A percentile compares a stretch with the other conserved stretches of the same genome.
Evolutionary conservation across 2,113 vertebrate species (phyloP).

Genomic region (Istiophorus platypterus): DNA sequence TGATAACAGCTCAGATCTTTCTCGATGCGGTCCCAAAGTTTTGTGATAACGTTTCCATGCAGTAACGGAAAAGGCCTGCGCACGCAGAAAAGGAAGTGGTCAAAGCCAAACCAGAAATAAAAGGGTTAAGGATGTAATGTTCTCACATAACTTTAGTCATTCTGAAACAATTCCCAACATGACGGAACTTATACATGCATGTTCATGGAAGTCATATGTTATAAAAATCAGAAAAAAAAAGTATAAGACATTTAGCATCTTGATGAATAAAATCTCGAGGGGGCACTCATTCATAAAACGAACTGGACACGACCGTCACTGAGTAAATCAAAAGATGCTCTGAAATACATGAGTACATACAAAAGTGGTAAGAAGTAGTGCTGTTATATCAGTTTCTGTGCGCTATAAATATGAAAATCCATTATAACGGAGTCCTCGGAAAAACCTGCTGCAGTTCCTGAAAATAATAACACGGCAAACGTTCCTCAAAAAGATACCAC

Average conservation of each 20-base stretch:
- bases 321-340: conserved; percentile 42
- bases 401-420: conserved; percentile 54
- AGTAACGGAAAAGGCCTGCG: conserved; percentile 52
- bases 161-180: conserved; percentile 67
- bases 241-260: conserved; percentile 52
- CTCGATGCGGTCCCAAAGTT: background rate
- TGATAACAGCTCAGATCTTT: conserved; percentile 5
- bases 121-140: conserved; percentile 68
- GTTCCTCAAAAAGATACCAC: conserved; percentile 29
- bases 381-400: conserved; percentile 37
- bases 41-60: conserved; percentile 40
- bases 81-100: conserved; percentile 2
- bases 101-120: conserved; percentile 60
- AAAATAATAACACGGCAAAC: conserved; percentile 30
- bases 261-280: conserved; percentile 54
- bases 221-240: conserved; percentile 62
- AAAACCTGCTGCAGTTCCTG: conserved; percentile 36
- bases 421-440: conserved; percentile 39
- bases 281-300: conserved; percentile 59
- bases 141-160: conserved; percentile 73
- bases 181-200: conserved; percentile 68
- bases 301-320: conserved; percentile 39
- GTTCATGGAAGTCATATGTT: conserved; percentile 63
- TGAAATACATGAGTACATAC: conserved; percentile 53
- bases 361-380: conserved; percentile 47